Base-by-base conservation (phyloP, 2,888 invertebrate genomes). In the Abscondita cerata region DNA sequence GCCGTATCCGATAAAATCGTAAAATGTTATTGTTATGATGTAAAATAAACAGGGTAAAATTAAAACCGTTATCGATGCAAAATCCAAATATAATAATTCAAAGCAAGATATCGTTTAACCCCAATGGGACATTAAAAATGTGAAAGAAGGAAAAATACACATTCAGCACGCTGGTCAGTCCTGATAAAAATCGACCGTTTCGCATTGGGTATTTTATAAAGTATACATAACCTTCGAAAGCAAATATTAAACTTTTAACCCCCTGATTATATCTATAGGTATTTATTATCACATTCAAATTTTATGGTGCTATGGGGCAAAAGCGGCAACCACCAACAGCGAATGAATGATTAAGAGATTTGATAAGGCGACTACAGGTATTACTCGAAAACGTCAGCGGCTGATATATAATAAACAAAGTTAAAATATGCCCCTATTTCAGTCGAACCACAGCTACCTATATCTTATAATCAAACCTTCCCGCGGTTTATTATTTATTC, bases 401-500 rank as follows among this genome's bases (percentile, higher is more conserved):
- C 73, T 76, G 75, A 76, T 76, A 73, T 75, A 76, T 76, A 76
- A 76, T 76, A 76, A 75, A 75, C 73, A 71, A 73, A 70, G 72
- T 72, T 74, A 73, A 76, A 75, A 74, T 75, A 75, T 71, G 69
- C 70, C 72, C 72, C 70, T 70, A 68, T 69, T 70, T 67, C 70
- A 64, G 68, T 65, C 65, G 65, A 66, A 64, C 72, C 73, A 70
- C 73, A 73, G 57, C 70, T 67, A 68, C 73, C 75, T 73, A 75
- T 78, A 78, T 77, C 78, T 78, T 78, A 78, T 77, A 78, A 79
- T 79, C 78, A 79, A 77, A 76, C 76, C 74, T 71, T 71, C 72
- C 75, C 73, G 73, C 72, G 72, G 69, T 74, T 74, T 75, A 79
- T 80, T 78, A 80, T 78, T 80, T 80, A 81, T 81, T 80, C 80